Percentiles rank a stretch among this genome's conserved stretches.
phyloP scores from a whole-genome alignment of 37 sponge, comb jelly and placozoan genomes.

The Crambe crambe region DNA sequence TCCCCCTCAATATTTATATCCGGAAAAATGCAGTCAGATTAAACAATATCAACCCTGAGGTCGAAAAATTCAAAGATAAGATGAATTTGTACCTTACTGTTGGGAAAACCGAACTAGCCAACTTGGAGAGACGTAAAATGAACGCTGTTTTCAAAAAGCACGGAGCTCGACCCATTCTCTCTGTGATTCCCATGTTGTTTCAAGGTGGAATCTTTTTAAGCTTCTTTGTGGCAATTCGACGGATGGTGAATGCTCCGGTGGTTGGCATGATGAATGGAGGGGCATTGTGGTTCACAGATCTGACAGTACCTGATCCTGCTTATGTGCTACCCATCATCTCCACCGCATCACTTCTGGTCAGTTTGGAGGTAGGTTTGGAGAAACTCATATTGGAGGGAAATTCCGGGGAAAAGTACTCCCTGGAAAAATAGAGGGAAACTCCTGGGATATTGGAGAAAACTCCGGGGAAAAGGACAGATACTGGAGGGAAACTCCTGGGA shows the following conservation, averaged over 20 bases:
- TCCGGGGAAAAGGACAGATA: background rate
- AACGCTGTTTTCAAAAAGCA: slow-evolving; percentile 57
- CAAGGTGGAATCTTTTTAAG: slow-evolving; percentile 75
- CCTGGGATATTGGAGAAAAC: slow-evolving; percentile 81
- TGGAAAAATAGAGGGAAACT: background rate
- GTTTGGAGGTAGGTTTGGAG: slow-evolving; percentile 81
- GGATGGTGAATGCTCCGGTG: slow-evolving; percentile 81
- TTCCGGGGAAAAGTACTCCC: background rate
- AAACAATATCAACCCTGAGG: slow-evolving; percentile 76
- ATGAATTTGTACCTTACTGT: slow-evolving; percentile 19
- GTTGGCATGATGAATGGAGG: slow-evolving; percentile 90
- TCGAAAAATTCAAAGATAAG: slow-evolving; percentile 49
- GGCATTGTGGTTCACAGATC: slow-evolving; percentile 82
- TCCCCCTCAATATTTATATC: slow-evolving; percentile 61
- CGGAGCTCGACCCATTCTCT: slow-evolving; percentile 67
- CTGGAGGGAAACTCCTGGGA: no score
- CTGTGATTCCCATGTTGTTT: slow-evolving; percentile 61
- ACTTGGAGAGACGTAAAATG: slow-evolving; percentile 36
- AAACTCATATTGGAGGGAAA: background rate
- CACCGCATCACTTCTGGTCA: slow-evolving; percentile 55
- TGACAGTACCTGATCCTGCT: slow-evolving; percentile 83
- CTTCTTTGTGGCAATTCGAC: slow-evolving; percentile 79
- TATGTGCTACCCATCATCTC: slow-evolving; percentile 73
- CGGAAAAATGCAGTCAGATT: slow-evolving; percentile 65
- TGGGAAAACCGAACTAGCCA: slow-evolving; percentile 55